These are phyloP conservation scores for Conus ventricosus DNA, from an alignment of 1,140 invertebrate genomes.

Conservation along the genomic window DNA sequence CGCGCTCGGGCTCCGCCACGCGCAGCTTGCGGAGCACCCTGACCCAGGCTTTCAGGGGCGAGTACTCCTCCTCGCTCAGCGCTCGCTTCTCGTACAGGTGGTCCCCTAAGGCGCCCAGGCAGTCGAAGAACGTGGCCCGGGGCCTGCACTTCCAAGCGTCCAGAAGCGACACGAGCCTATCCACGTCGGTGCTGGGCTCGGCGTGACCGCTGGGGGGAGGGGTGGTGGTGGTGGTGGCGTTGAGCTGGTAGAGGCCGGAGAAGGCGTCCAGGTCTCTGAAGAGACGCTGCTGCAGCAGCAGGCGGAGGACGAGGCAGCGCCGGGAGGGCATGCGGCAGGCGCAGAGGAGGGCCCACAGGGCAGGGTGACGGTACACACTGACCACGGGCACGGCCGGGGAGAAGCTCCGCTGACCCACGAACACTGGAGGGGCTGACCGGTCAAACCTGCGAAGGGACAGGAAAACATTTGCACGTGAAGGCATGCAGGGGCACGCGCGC, in stretches of 20 bases:
- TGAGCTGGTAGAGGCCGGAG: constrained; percentile 21
- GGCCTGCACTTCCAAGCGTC: constrained; percentile 12
- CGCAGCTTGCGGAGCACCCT: not conserved
- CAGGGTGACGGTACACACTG: constrained; percentile 3
- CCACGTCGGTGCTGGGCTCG: not conserved
- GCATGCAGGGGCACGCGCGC: not conserved
- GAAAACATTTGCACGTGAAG: not conserved
- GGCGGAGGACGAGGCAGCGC: constrained; percentile 21
- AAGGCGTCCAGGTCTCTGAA: constrained; percentile 37
- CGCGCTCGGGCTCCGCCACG: not conserved
- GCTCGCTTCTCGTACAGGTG: not conserved
- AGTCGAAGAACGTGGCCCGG: not conserved
- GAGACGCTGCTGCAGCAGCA: constrained; percentile 6
- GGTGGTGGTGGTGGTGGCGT: not conserved
- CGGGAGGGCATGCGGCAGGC: not conserved
- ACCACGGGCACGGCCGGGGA: not conserved
- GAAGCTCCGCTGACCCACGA: constrained; percentile 18
- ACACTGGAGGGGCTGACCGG: constrained; percentile 20
- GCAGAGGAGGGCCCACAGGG: constrained; percentile 21
- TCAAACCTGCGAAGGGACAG: constrained; percentile 4
- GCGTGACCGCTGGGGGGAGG: not conserved
- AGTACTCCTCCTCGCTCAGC: not conserved
- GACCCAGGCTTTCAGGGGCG: not conserved
- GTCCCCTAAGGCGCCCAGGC: not conserved
- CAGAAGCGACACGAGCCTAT: not conserved